Percentiles rank a stretch among this genome's conserved stretches.
Conservation (phyloP, 2,888 invertebrate genomes). For the Anarsia innoxiella region DNA sequence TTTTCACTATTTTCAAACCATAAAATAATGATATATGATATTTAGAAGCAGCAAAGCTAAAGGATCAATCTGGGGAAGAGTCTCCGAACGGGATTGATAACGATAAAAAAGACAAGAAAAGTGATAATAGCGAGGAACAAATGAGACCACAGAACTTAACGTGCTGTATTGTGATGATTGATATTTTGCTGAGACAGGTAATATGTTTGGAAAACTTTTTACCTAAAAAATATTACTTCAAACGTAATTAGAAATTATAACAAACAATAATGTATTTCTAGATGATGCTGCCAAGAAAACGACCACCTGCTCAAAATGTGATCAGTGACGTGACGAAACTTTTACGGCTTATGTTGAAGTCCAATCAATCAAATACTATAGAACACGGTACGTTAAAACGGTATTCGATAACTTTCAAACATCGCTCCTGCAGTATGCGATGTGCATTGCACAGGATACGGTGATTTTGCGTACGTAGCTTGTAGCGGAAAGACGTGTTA, state of each 20-base stretch:
- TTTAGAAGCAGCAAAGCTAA: neutral
- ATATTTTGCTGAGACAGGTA: constrained; percentile 95
- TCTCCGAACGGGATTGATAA: constrained; percentile 39
- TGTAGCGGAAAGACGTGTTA: too few species aligned
- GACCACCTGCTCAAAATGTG: constrained; percentile 55
- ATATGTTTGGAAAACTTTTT: too few species aligned
- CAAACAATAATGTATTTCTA: too few species aligned
- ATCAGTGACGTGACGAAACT: constrained; percentile 64
- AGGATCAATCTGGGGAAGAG: constrained; percentile 26
- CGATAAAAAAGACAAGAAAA: constrained; percentile 38
- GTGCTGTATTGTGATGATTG: constrained; percentile 97
- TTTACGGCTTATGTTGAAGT: constrained; percentile 59
- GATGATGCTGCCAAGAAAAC: constrained; percentile 64
- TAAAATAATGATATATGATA: neutral
- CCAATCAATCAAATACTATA: constrained; percentile 59
- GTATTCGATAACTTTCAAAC: too few species aligned
- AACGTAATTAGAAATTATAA: too few species aligned
- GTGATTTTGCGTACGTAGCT: too few species aligned
- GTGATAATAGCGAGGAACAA: constrained; percentile 34
- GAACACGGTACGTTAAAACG: constrained; percentile 46
- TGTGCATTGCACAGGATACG: too few species aligned
- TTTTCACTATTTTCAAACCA: neutral
- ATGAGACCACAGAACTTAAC: constrained; percentile 89
- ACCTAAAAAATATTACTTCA: neutral
- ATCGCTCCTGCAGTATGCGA: too few species aligned